These are phyloP conservation scores for Phaethon lepturus DNA, from an alignment of 2,113 vertebrate species.

Conservation along the genomic window DNA sequence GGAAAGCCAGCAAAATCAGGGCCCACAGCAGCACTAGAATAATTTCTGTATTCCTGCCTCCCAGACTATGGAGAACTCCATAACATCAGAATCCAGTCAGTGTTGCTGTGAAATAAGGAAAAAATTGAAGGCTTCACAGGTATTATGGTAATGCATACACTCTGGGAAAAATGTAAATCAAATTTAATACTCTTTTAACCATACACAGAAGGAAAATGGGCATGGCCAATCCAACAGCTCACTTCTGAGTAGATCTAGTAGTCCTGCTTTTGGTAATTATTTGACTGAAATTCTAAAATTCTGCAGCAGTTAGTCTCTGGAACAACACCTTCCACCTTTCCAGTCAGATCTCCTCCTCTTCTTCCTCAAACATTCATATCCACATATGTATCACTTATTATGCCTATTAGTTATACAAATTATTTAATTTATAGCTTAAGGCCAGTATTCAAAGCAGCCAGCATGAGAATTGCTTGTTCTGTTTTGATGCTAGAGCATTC, in stretches of 20 bases:
- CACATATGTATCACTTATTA: neutral
- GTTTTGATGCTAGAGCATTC: neutral
- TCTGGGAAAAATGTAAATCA: neutral
- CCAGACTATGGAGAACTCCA: rapidly evolving
- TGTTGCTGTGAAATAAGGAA: neutral
- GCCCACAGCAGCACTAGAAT: neutral
- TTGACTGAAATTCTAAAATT: neutral
- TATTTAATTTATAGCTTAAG: neutral
- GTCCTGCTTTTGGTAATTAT: neutral
- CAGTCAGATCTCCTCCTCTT: neutral
- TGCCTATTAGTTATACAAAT: neutral
- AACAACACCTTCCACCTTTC: neutral
- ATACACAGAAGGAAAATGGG: neutral
- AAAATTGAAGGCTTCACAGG: neutral
- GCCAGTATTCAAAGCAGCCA: neutral
- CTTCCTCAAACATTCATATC: neutral
- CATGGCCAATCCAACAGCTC: neutral
- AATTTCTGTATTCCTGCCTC: neutral
- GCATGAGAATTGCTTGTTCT: neutral
- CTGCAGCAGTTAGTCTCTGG: neutral
- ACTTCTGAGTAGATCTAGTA: neutral
- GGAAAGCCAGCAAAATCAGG: neutral
- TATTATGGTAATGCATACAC: neutral
- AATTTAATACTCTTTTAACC: neutral
- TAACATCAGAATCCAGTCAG: neutral